Percentiles rank a stretch among this genome's conserved stretches.
Evolutionary conservation across 2,888 invertebrate species (phyloP).

Genomic region (Cantharis rufa): DNA sequence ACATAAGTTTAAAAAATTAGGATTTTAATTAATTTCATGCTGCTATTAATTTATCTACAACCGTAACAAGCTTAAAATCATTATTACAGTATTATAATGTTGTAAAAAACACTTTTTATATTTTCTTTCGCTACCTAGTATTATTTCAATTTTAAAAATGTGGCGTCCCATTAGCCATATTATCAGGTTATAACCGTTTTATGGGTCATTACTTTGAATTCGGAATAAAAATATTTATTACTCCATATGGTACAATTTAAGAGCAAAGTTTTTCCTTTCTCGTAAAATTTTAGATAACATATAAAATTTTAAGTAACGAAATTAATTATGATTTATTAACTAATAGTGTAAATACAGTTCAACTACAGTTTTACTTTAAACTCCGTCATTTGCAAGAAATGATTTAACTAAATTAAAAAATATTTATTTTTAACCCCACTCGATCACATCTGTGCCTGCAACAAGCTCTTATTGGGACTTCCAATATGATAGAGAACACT

Average conservation of each 20-base stretch:
- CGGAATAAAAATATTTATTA: background rate
- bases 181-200: background rate
- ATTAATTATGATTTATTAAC: background rate
- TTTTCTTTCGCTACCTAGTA: background rate
- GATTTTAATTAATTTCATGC: background rate
- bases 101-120: background rate
- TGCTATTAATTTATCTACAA: background rate
- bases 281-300: background rate
- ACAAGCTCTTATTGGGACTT: background rate
- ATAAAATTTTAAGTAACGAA: background rate
- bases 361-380: background rate
- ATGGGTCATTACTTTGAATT: background rate
- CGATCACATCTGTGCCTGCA: background rate
- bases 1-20: background rate
- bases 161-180: background rate
- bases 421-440: background rate
- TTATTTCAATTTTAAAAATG: background rate
- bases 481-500: background rate
- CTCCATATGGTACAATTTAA: background rate
- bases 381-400: background rate
- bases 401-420: background rate
- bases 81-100: background rate
- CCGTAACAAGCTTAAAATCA: background rate
- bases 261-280: background rate
- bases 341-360: background rate